A percentile compares a stretch with the other conserved stretches of the same genome.
phyloP scores from a whole-genome alignment of 2,113 vertebrate genomes.

The Campylomormyrus tamandua region DNA sequence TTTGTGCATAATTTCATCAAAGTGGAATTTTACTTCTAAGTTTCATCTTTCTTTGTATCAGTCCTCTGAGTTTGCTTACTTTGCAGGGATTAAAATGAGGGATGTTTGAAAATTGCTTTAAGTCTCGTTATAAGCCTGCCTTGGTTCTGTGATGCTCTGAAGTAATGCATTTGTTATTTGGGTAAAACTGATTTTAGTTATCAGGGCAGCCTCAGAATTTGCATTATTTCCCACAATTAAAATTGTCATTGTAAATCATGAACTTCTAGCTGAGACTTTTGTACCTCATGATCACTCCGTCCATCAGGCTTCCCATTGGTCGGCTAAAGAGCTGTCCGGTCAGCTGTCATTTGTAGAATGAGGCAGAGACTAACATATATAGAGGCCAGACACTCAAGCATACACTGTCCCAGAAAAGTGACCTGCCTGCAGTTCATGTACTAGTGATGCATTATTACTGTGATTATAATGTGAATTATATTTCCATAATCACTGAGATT shows the following conservation, averaged over 20 bases:
- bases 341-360: neutral
- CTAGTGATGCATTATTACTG: neutral
- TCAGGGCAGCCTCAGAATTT: neutral
- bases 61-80: neutral
- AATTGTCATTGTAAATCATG: neutral
- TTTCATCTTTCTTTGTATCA: neutral
- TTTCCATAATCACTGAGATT: neutral
- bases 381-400: neutral
- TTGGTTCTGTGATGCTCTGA: neutral
- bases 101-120: slow-evolving; percentile 5
- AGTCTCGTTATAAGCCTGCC: neutral
- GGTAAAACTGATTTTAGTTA: neutral
- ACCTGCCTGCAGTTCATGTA: neutral
- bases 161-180: slow-evolving; percentile 10
- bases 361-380: neutral
- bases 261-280: neutral
- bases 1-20: neutral
- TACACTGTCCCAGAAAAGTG: neutral
- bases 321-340: neutral
- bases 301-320: neutral
- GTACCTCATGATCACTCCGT: neutral
- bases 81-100: slow-evolving; percentile 1
- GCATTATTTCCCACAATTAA: neutral
- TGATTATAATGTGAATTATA: neutral
- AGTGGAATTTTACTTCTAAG: neutral